Evolutionary conservation across 2,888 invertebrate species (phyloP), one percentile per base, ranked within the genome.

Genomic region (Leptodirus hochenwartii): DNA sequence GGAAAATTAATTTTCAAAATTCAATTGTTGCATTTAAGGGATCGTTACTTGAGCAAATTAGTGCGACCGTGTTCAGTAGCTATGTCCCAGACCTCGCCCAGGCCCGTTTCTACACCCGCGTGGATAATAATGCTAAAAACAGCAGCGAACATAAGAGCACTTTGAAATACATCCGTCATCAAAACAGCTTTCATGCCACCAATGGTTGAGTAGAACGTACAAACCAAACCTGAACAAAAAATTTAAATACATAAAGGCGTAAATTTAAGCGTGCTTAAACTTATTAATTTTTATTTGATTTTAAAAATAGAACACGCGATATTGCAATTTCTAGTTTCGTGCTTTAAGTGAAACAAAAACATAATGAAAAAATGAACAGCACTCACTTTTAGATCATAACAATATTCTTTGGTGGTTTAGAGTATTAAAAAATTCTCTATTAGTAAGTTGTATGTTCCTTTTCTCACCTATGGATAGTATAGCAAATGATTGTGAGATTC

Each of bases 161-260:
- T 81, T 51, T 82, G 81, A 40, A 87, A 74, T 2, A 88, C 69
- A 47, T 88, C 88, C 1, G 87, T 87, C 41, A 85, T 69, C 27
- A 88, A 55, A 0, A 88, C 87, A 3, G 88, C 87, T 51, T 88
- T 88, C 71, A 88, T 85, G 17, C 88, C 88, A 11, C 88, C 88
- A 37, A 87, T 61, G 1, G 80, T 75, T 1, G 85, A 82, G 45
- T 87, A 87, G 49, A 87, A 79, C 1, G 84, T 81, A 47, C 85
- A 87, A 3, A 74, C 81, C 25, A 78, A 46, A 2, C 75, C 65
- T 49, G 44, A 45, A 47, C 47, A 32, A 29, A 27, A n/a, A 14
- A 31, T 8, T 6, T 20, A 20, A n/a, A n/a, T n/a, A n/a, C n/a
- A n/a, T n/a, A n/a, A n/a, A n/a, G n/a, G n/a, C n/a, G n/a, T n/a